Evolutionary conservation across 1,140 invertebrate species (phyloP).

Genomic region (Ooceraea biroi): DNA sequence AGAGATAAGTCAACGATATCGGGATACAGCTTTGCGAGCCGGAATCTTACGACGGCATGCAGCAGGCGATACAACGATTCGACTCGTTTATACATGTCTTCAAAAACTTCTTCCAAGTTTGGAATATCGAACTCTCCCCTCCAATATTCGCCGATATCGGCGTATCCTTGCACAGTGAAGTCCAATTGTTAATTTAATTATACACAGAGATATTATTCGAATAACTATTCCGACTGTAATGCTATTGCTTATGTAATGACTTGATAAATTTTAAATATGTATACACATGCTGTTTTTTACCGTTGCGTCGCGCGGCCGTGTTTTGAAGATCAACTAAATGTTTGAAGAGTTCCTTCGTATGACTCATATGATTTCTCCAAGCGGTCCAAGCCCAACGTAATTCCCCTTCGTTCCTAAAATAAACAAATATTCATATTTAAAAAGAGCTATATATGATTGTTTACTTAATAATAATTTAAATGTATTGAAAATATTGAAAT

Average conservation of each 20-base stretch:
- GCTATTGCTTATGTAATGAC: not conserved
- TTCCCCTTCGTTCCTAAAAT: slow-evolving; percentile 74
- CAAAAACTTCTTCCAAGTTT: slow-evolving; percentile 85
- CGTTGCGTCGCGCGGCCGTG: slow-evolving; percentile 1
- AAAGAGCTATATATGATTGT: not conserved
- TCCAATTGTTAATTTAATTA: not conserved
- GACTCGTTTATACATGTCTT: slow-evolving; percentile 87
- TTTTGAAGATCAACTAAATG: slow-evolving; percentile 56
- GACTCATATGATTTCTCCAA: slow-evolving; percentile 71
- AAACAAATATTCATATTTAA: slow-evolving; percentile 1
- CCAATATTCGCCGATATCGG: slow-evolving; percentile 39
- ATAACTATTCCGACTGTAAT: not conserved
- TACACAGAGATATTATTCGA: not conserved
- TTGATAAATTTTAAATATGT: too few species aligned
- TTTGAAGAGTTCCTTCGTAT: slow-evolving; percentile 86
- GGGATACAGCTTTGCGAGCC: slow-evolving; percentile 81
- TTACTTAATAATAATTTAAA: not conserved
- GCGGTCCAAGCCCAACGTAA: slow-evolving; percentile 83
- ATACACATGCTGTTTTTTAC: not conserved
- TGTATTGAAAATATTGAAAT: not conserved
- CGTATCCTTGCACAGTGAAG: slow-evolving; percentile 18
- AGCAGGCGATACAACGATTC: slow-evolving; percentile 89
- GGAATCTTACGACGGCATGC: slow-evolving; percentile 89
- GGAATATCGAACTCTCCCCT: slow-evolving; percentile 57
- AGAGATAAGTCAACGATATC: not conserved